Evolutionary conservation across 2,888 invertebrate genomes (phyloP), one percentile per base, ranked within the genome.

Genomic region (Amblyjoppa fuscipennis): DNA sequence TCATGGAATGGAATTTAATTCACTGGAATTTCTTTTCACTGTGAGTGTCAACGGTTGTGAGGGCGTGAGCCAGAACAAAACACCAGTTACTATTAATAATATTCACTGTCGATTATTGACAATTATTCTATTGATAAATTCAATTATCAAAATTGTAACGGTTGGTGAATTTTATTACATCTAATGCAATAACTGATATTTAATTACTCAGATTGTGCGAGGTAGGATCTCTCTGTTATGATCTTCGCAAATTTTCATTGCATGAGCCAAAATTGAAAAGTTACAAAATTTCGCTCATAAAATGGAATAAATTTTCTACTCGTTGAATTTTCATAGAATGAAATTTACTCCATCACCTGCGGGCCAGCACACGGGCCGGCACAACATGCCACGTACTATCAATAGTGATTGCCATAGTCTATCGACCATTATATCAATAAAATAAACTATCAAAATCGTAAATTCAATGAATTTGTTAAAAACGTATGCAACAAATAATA

Each of bases 221-320:
- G 25, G 25, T 49, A 74, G 3, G 59, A 3, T 38, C 38, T 94
- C 87, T 95, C 95, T n/a, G 97, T 93, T 87, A 95, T 96, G 1
- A 98, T 95, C 88, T 96, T 97, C 0, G 98, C 97, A 38, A 38
- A 38, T 38, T 38, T 9, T 1, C 38, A 38, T 38, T 38, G 38
- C 38, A 0, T 38, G 9, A 9, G 38, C 38, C 9, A 38, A 38
- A 38, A 38, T 38, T 38, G 38, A 38, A 38, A 7, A 38, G 38
- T 38, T 9, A 38, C 38, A 38, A 38, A 38, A 38, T 38, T 1
- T 38, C 7, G 9, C 7, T 38, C 4, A 38, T 38, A 9, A 9
- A 38, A 9, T 38, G 38, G 38, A 9, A 38, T 38, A 38, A 0
- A 38, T 38, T 38, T 38, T 9, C 2, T 38, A 38, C 0, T 2